Evolutionary conservation across 1,140 invertebrate genomes (phyloP), one percentile per base, ranked within the genome.

Genomic region (Cylas formicarius): DNA sequence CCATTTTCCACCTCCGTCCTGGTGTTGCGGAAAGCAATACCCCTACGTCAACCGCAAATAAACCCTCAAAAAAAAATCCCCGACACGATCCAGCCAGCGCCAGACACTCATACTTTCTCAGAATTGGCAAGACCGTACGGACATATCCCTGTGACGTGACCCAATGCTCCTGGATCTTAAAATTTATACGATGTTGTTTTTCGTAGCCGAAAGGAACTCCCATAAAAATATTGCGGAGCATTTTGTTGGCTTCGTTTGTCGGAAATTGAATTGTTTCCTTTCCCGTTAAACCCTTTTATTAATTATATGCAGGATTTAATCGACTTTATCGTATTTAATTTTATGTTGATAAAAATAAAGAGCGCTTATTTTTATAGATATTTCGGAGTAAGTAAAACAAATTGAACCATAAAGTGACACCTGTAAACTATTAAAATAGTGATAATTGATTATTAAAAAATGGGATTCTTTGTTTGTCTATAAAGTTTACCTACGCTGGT

Each of bases 171-270:
- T 24, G 9, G 21, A 35, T 27, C 33, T 38, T 49, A 26, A 49
- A 49, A 44, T 44, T 49, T 49, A 44, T 49, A 44, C 39, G 47
- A 32, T 28, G 22, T 42, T 42, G 39, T 43, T 48, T 48, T 46
- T 46, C 34, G 38, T 20, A 22, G 11, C 10, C 11, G 13, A 21
- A 8, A 0, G 34, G 36, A 16, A 22, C 22, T 23, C 18, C 36
- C 13, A 38, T 41, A 41, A 41, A 41, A 41, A 33, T 35, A 35
- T 38, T 24, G 36, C 16, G 36, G 33, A 8, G 33, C n/a, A 35
- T 35, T n/a, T 31, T 31, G 28, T 31, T 31, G n/a, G 7, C 13
- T 31, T 16, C 28, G 18, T 31, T 13, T 7, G 18, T 10, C 13
- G 18, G 18, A 31, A 16, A 31, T 31, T 16, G 18, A 31, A 13